Percentiles rank a stretch among this genome's conserved stretches.
Evolutionary conservation across 2,888 invertebrate genomes (phyloP).

Genomic region (Eledona agricola): DNA sequence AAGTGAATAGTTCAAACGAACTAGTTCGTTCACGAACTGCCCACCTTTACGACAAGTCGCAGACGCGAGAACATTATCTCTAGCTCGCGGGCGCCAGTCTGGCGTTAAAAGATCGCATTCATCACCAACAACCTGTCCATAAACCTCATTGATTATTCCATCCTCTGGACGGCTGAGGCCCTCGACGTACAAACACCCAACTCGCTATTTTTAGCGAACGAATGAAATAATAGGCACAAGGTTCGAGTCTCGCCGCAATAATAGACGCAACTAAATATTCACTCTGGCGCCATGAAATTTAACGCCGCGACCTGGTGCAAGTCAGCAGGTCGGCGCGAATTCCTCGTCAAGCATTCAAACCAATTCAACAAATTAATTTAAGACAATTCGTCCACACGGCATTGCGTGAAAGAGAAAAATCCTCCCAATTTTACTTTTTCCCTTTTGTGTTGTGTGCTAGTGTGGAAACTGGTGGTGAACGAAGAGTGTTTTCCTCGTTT

Average conservation of each 20-base stretch:
- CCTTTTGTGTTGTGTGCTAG: too few species aligned
- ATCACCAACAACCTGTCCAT: slow-evolving; percentile 53
- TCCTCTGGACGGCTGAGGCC: slow-evolving; percentile 1
- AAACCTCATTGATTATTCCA: slow-evolving; percentile 55
- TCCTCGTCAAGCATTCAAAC: too few species aligned
- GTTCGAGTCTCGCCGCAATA: slow-evolving; percentile 29
- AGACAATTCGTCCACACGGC: too few species aligned
- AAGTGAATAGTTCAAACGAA: too few species aligned
- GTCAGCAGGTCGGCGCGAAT: too few species aligned
- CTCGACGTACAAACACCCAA: slow-evolving; percentile 7
- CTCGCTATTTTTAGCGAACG: slow-evolving; percentile 20
- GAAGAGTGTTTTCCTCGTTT: too few species aligned
- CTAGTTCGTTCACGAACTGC: too few species aligned
- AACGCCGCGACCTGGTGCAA: too few species aligned
- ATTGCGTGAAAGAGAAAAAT: too few species aligned
- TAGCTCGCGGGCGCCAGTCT: slow-evolving; percentile 58
- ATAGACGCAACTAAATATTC: slow-evolving; percentile 50
- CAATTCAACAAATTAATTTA: too few species aligned
- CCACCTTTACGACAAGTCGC: slow-evolving; percentile 13
- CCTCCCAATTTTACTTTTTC: too few species aligned
- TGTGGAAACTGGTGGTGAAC: too few species aligned
- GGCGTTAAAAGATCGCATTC: slow-evolving; percentile 49
- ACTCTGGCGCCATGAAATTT: slow-evolving; percentile 54
- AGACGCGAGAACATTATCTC: slow-evolving; percentile 48
- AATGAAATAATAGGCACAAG: slow-evolving; percentile 30